phyloP scores from a whole-genome alignment of 2,797 vertebrate genomes.

The Manis pentadactyla region DNA sequence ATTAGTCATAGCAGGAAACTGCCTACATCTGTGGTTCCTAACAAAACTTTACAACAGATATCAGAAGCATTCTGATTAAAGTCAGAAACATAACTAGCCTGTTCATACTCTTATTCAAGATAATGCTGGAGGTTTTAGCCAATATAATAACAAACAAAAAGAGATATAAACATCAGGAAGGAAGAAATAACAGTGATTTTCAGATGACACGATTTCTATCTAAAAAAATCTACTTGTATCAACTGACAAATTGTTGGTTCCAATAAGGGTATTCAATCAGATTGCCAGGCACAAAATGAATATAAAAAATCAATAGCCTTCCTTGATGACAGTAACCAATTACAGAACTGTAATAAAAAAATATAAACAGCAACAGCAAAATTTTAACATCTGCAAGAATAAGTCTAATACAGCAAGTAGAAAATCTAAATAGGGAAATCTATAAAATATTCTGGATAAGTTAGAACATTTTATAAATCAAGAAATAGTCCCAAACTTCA shows the following conservation, averaged over 20 bases:
- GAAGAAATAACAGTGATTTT: neutral
- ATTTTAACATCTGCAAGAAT: neutral
- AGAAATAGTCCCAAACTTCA: neutral
- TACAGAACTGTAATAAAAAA: neutral
- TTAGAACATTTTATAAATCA: constrained; percentile 2
- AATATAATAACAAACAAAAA: neutral
- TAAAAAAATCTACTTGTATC: neutral
- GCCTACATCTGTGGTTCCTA: neutral
- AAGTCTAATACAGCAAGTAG: too few relatives aligned
- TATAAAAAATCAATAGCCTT: neutral
- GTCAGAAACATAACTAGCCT: neutral
- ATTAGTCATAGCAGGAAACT: neutral
- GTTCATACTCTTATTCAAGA: neutral
- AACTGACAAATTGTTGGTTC: neutral
- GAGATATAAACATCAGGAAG: neutral
- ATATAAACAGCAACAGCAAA: neutral
- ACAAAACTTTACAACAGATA: neutral
- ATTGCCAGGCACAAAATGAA: neutral
- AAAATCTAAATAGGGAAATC: neutral
- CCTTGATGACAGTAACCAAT: neutral
- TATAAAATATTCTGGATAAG: neutral
- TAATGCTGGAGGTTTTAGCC: neutral
- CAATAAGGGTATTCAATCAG: neutral
- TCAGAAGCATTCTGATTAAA: neutral
- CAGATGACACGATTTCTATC: neutral